Evolutionary conservation across 2,113 vertebrate species (phyloP).

Genomic region (Gopherus flavomarginatus): DNA sequence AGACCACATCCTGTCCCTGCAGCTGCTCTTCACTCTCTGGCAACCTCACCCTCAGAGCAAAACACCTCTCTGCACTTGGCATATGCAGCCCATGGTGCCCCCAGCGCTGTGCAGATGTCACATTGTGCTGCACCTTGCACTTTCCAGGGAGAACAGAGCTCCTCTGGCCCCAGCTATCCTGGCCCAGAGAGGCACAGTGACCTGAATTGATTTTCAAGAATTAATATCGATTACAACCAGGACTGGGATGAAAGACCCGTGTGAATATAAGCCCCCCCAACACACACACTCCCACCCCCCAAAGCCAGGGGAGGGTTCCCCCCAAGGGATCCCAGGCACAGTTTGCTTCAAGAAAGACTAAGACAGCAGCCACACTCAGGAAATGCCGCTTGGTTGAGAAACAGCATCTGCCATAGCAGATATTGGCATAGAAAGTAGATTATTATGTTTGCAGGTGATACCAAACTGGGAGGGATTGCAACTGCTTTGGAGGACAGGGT

Average conservation of each 20-base stretch:
- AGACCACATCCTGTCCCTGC: slow-evolving; percentile 42
- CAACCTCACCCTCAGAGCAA: neutral
- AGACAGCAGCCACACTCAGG: neutral
- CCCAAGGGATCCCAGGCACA: neutral
- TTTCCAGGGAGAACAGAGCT: rapidly evolving
- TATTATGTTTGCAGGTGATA: no score
- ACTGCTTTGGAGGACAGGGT: no score
- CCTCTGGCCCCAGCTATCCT: rapidly evolving
- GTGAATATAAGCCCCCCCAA: no score
- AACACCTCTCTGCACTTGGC: neutral
- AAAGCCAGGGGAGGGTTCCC: neutral
- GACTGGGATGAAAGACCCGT: neutral
- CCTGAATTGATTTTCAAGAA: neutral
- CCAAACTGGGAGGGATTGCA: no score
- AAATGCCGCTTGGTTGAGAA: no score
- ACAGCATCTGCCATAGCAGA: no score
- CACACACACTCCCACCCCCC: no score
- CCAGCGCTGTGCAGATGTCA: rapidly evolving
- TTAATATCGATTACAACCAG: rapidly evolving
- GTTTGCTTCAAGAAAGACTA: neutral
- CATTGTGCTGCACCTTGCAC: rapidly evolving
- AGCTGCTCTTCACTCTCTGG: neutral
- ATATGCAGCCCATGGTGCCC: neutral
- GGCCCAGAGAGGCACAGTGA: neutral
- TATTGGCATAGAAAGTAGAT: no score